Conservation (phyloP, 23 tunicate species). For the Oikopleura vanhoeffeni region DNA sequence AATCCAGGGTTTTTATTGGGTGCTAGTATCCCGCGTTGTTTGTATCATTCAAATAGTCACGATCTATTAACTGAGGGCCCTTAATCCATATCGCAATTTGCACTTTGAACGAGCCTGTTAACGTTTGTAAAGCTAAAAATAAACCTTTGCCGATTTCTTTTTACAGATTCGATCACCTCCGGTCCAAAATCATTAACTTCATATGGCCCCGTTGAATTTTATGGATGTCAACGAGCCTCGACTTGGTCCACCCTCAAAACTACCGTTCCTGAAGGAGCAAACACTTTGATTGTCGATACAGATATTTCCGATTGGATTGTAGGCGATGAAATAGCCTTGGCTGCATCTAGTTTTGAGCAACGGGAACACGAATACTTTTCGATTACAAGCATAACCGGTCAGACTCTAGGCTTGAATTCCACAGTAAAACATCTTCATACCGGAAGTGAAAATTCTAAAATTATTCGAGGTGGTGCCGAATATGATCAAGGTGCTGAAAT, state of each 20-base stretch:
- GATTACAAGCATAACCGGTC: conserved; percentile 13
- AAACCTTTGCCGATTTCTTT: too few relatives aligned
- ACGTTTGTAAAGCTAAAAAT: too few relatives aligned
- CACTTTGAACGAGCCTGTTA: too few relatives aligned
- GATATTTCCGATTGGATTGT: not conserved
- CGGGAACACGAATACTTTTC: not conserved
- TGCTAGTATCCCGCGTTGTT: too few relatives aligned
- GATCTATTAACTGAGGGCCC: too few relatives aligned
- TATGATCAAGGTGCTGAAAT: not conserved
- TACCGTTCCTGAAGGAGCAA: not conserved
- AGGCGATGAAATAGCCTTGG: not conserved
- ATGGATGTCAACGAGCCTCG: not conserved
- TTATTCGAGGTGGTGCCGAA: not conserved
- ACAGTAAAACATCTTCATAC: not conserved
- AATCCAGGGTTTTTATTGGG: too few relatives aligned
- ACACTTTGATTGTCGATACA: not conserved
- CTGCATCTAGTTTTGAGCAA: not conserved
- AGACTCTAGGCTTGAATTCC: not conserved
- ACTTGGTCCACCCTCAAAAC: not conserved
- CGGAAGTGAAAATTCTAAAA: not conserved
- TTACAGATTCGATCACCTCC: too few relatives aligned
- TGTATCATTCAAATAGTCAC: too few relatives aligned
- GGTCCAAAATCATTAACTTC: not conserved
- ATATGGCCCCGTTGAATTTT: not conserved
- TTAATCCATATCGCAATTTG: too few relatives aligned